Evolutionary conservation across 2,113 vertebrate genomes (phyloP).

Genomic region (Fulica atra): DNA sequence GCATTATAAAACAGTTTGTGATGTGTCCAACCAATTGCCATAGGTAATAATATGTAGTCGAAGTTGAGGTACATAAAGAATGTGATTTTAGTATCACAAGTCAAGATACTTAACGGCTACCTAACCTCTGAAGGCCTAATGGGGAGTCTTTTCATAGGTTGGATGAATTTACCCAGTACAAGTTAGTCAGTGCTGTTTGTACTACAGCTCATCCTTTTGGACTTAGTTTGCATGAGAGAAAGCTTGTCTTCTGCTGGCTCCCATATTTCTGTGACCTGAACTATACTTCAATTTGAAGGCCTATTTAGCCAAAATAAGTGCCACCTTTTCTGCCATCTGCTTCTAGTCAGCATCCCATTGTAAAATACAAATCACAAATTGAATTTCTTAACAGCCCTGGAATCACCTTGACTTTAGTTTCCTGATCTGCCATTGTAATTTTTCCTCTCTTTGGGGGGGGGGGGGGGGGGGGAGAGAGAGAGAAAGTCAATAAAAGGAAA

Average conservation of each 20-base stretch:
- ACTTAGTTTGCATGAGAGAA: neutral
- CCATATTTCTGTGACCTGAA: neutral
- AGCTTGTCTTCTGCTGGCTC: neutral
- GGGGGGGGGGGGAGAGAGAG: too few relatives aligned
- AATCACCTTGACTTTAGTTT: neutral
- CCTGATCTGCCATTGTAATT: neutral
- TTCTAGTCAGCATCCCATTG: neutral
- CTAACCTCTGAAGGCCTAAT: neutral
- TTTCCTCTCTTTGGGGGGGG: neutral
- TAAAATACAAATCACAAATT: neutral
- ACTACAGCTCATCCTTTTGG: neutral
- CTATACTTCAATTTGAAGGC: neutral
- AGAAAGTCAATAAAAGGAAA: neutral
- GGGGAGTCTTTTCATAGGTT: neutral
- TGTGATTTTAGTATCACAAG: neutral
- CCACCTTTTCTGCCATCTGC: neutral
- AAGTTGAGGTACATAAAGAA: neutral
- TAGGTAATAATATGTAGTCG: neutral
- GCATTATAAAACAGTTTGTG: neutral
- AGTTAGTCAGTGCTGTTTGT: neutral
- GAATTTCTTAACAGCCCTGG: neutral
- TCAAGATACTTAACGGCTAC: neutral
- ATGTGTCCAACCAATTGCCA: neutral
- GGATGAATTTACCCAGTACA: neutral
- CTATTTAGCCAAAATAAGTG: neutral